Evolutionary conservation across 2,797 vertebrate genomes (phyloP), one percentile per base, ranked within the genome.

Genomic region (Amniataba percoides): DNA sequence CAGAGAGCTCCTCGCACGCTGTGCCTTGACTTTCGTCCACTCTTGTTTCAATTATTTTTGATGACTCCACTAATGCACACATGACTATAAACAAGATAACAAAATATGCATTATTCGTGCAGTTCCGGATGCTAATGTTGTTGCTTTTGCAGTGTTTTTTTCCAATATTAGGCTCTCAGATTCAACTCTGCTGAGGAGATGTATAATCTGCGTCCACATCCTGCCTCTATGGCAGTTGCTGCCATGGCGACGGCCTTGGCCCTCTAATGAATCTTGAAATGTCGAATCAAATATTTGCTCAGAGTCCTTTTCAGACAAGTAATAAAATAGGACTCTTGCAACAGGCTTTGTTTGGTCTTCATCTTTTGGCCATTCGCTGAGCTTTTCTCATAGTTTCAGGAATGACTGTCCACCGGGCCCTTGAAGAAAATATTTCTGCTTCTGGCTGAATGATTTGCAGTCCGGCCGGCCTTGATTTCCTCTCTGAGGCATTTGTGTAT

Each of bases 211-310:
- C 42, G 2, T 34, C 53, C 73, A 53, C 65, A 53, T 68, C 18
- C 74, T 57, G 56, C 75, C 66, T 56, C 73, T 79, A 67, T 73
- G 78, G 62, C 53, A 15, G 78, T 73, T 0, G 77, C 67, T 91
- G 84, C 84, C 83, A 87, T 77, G 81, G 87, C 1, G 71, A 89
- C 48, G 72, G 74, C 82, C 77, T 85, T 43, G 27, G 43, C 13
- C 48, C 80, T 67, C 51, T 63, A 45, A 63, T 25, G n/a, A 52
- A 80, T 89, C 78, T 78, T 58, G 69, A 86, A 65, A 81, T 23
- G 16, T 82, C 83, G 51, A 7, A 57, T 86, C 73, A 86, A 90
- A 91, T 90, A 87, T 93, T 92, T 91, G 87, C 61, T 42, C 34
- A 5, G 48, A 56, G 77, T 70, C 76, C 19, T 46, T 76, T 67